Evolutionary conservation across 2,113 vertebrate species (phyloP).

Genomic region (Aspidoscelis tigris): DNA sequence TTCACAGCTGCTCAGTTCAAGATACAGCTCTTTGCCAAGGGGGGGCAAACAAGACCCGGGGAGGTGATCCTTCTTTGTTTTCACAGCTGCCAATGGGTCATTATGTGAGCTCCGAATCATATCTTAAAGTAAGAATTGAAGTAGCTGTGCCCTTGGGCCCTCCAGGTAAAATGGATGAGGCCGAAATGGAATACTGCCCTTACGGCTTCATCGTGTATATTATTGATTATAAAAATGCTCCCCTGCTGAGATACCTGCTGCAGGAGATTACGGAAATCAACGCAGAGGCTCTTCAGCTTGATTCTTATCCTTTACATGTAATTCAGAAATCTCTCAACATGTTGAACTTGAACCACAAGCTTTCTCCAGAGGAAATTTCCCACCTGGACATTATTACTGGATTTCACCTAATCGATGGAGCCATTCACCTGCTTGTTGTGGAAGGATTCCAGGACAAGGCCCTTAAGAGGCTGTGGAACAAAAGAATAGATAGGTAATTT

Average conservation of each 20-base stretch:
- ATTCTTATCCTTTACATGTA: slow-evolving; percentile 36
- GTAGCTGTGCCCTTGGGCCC: slow-evolving; percentile 69
- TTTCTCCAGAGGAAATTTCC: slow-evolving; percentile 54
- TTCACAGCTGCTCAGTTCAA: slow-evolving; percentile 67
- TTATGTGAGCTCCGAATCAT: slow-evolving; percentile 78
- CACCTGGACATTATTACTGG: slow-evolving; percentile 82
- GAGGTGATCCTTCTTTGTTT: background rate
- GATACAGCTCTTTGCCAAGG: background rate
- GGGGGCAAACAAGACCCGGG: slow-evolving; percentile 1
- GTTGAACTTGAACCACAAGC: slow-evolving; percentile 59
- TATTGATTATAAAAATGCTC: slow-evolving; percentile 66
- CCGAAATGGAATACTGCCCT: slow-evolving; percentile 2
- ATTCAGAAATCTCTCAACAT: slow-evolving; percentile 66
- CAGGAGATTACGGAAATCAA: slow-evolving; percentile 79
- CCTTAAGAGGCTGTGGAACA: slow-evolving; percentile 79
- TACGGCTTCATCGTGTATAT: slow-evolving; percentile 82
- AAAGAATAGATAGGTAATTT: slow-evolving; percentile 61
- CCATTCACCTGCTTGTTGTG: slow-evolving; percentile 80
- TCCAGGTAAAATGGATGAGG: background rate
- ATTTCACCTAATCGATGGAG: slow-evolving; percentile 83
- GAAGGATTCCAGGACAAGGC: slow-evolving; percentile 84
- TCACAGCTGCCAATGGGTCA: slow-evolving; percentile 67
- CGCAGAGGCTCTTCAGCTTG: slow-evolving; percentile 72
- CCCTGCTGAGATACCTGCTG: slow-evolving; percentile 67
- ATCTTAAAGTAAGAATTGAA: slow-evolving; percentile 81